Evolutionary conservation across 1,140 invertebrate genomes (phyloP).

Genomic region (Hirudo medicinalis): DNA sequence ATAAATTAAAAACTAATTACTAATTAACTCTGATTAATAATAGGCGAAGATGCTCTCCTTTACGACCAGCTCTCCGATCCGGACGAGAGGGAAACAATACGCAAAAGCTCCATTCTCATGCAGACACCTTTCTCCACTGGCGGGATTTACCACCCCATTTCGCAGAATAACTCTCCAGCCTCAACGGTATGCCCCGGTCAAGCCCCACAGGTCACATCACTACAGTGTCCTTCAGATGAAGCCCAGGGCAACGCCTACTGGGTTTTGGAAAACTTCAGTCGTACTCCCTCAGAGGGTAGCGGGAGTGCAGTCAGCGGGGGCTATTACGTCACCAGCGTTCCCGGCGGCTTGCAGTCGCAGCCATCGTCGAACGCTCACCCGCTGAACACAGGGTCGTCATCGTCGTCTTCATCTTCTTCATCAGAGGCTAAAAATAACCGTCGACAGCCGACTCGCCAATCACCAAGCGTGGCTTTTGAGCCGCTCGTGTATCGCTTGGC

Average conservation of each 20-base stretch:
- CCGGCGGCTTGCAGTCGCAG: no score
- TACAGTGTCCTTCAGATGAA: background rate
- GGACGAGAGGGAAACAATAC: background rate
- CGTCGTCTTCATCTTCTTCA: background rate
- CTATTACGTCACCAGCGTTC: constrained; percentile 5
- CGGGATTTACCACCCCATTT: background rate
- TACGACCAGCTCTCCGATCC: background rate
- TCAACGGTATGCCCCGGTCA: background rate
- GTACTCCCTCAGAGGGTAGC: background rate
- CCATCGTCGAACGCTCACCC: no score
- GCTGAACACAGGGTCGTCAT: background rate
- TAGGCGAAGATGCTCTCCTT: background rate
- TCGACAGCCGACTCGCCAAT: no score
- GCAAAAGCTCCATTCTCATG: background rate
- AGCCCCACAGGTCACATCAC: background rate
- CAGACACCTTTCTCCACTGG: background rate
- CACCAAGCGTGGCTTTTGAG: no score
- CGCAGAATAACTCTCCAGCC: background rate
- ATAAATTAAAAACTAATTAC: no score
- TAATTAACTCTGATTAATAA: no score
- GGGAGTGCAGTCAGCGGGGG: background rate
- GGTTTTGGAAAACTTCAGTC: constrained; percentile 7
- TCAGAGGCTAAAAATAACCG: no score
- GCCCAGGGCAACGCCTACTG: background rate
- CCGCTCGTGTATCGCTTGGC: no score